Percentiles rank a stretch among this genome's conserved stretches.
Evolutionary conservation across 2,113 vertebrate genomes (phyloP).

Genomic region (Oxyura jamaicensis): DNA sequence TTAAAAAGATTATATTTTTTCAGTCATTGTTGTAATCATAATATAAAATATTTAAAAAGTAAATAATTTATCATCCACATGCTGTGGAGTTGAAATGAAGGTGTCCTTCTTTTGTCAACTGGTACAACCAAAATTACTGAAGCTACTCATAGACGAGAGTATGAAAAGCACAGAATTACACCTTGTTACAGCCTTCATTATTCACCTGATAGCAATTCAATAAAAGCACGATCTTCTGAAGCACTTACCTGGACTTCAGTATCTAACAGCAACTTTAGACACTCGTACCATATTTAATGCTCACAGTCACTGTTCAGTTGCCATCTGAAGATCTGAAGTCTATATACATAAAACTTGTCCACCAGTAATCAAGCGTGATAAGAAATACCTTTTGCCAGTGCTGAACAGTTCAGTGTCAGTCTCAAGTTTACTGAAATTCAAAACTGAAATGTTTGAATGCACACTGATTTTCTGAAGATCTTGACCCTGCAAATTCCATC

Average conservation of each 20-base stretch:
- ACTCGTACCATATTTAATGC: not conserved
- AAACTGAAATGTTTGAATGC: not conserved
- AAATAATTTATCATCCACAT: not conserved
- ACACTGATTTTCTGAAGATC: not conserved
- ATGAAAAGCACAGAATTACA: not conserved
- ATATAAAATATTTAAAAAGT: not conserved
- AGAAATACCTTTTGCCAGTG: not conserved
- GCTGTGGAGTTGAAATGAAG: not conserved
- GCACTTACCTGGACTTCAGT: not conserved
- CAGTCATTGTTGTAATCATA: not conserved
- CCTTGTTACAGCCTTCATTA: not conserved
- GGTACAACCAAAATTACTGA: not conserved
- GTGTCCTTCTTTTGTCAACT: not conserved
- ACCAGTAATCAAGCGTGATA: not conserved
- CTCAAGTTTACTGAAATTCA: not conserved
- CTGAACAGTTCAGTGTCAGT: not conserved
- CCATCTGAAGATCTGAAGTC: not conserved
- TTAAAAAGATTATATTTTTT: not conserved
- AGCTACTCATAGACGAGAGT: not conserved
- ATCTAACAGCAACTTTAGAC: not conserved
- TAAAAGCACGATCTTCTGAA: not conserved
- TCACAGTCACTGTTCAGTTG: not conserved
- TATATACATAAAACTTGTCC: not conserved
- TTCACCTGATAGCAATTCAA: not conserved
- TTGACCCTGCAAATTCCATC: not conserved